Evolutionary conservation across 2,888 invertebrate species (phyloP), one percentile per base, ranked within the genome.

Genomic region (Synergus japonicus): DNA sequence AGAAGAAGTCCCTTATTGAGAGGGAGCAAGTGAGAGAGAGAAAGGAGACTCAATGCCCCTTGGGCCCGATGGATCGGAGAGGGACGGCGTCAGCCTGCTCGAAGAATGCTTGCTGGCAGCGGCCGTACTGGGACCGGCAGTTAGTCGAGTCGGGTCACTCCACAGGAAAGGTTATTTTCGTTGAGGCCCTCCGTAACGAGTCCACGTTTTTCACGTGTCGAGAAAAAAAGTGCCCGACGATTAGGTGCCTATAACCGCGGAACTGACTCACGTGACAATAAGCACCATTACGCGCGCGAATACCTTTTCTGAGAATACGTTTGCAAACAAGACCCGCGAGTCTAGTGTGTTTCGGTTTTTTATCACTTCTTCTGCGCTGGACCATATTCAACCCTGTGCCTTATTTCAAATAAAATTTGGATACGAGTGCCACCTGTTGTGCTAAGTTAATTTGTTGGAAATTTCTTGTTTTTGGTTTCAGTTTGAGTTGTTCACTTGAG

Each of bases 111-210:
- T 86, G 85, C 76, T 80, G 86, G 87, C 85, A 83, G 85, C 86
- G 84, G 84, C 83, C 76, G 80, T 78, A 77, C 82, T 82, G 85
- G 79, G 84, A 83, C 83, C 77, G 76, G 78, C 80, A 83, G 82
- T 90, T 90, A 91, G 92, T 92, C 90, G 90, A 90, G 90, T 90
- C 90, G 91, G 89, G 90, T 90, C 91, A 89, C 89, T 90, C 91
- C 89, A 88, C 89, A 85, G 88, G 87, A 88, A 88, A 90, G 89
- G 89, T 83, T 76, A 78, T 76, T 76, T 76, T 86, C 84, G 82
- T 82, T 78, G 79, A 86, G 85, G 86, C 83, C 86, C 83, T 83
- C 67, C 37, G 76, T 80, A 86, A 83, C 84, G 85, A 82, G 86
- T 83, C 84, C 86, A 86, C 87, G 84, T 86, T 86, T 84, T 84